phyloP scores from a whole-genome alignment of 2,797 vertebrate genomes.

The Neosalanx taihuensis region DNA sequence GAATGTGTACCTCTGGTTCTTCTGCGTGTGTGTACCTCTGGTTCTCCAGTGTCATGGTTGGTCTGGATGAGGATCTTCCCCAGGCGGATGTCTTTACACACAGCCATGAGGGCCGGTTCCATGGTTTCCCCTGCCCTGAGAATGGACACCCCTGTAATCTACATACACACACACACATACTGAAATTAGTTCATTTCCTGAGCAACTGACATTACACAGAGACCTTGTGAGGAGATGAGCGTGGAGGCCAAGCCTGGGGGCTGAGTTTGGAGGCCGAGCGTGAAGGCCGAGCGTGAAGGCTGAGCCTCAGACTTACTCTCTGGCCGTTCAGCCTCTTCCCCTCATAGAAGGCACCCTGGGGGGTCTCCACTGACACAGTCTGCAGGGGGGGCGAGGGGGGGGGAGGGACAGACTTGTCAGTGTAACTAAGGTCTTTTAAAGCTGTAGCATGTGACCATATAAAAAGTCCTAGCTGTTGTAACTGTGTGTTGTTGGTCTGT shows the following conservation, averaged over 20 bases:
- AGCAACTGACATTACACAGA: neutral
- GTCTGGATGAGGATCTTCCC: slow-evolving; percentile 95
- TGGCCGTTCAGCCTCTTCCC: slow-evolving; percentile 84
- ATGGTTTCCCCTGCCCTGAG: slow-evolving; percentile 89
- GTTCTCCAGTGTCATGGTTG: slow-evolving; percentile 87
- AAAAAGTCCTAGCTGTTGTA: neutral
- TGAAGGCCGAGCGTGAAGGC: too few species aligned
- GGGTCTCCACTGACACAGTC: slow-evolving; percentile 83
- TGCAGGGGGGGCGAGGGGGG: slow-evolving; percentile 45
- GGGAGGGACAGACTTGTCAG: neutral
- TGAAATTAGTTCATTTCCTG: neutral
- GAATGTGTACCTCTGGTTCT: neutral
- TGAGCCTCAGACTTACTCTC: slow-evolving; percentile 67
- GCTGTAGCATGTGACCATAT: too few species aligned
- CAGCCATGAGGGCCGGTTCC: slow-evolving; percentile 87
- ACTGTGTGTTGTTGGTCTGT: neutral
- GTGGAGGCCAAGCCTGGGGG: neutral
- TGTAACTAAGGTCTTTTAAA: neutral
- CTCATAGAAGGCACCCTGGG: slow-evolving; percentile 76
- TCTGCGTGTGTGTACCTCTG: slow-evolving; percentile 71
- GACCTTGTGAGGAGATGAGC: too few species aligned
- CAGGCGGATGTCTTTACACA: slow-evolving; percentile 90
- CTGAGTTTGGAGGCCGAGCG: too few species aligned
- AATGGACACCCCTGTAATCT: slow-evolving; percentile 90
- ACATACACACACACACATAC: slow-evolving; percentile 15